Percentiles rank a stretch among this genome's conserved stretches.
Evolutionary conservation across 1,140 invertebrate species (phyloP).

Genomic region (Lasioglossum baleicum): DNA sequence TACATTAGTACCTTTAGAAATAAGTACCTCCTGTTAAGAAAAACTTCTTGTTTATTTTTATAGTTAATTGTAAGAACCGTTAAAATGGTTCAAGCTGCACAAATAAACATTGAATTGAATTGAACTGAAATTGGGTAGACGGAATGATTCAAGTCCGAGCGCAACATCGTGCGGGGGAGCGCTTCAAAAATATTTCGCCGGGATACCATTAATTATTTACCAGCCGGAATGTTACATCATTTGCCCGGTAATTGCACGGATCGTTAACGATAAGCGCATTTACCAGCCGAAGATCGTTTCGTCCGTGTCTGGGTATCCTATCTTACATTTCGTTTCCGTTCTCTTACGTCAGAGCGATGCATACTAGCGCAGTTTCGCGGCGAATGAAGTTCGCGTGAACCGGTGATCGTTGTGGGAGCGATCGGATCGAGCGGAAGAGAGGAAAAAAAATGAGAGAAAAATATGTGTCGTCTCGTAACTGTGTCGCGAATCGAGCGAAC

Average conservation of each 20-base stretch:
- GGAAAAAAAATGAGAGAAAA: too few species aligned
- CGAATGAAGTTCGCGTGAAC: conserved; percentile 40
- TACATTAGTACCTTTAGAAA: too few species aligned
- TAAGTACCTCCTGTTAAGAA: too few species aligned
- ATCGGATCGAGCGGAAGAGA: background rate
- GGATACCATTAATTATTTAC: conserved; percentile 49
- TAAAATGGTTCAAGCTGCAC: too few species aligned
- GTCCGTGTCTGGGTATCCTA: conserved; percentile 16
- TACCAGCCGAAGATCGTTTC: conserved; percentile 42
- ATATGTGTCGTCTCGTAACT: background rate
- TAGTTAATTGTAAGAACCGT: too few species aligned
- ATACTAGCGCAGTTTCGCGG: conserved; percentile 12
- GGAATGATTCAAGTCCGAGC: too few species aligned
- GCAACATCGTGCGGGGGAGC: background rate
- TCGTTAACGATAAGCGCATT: conserved; percentile 64
- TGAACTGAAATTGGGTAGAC: too few species aligned
- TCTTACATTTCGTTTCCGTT: conserved; percentile 57
- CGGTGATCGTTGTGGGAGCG: conserved; percentile 26
- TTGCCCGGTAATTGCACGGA: conserved; percentile 41
- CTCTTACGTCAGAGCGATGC: conserved; percentile 49
- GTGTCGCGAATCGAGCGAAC: background rate
- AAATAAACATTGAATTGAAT: too few species aligned
- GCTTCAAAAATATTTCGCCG: conserved; percentile 14
- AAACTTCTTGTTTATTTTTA: too few species aligned
- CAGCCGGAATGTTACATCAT: conserved; percentile 60